Base-by-base conservation (phyloP, 2,797 vertebrate species). In the Micropoecilia bifurca region DNA sequence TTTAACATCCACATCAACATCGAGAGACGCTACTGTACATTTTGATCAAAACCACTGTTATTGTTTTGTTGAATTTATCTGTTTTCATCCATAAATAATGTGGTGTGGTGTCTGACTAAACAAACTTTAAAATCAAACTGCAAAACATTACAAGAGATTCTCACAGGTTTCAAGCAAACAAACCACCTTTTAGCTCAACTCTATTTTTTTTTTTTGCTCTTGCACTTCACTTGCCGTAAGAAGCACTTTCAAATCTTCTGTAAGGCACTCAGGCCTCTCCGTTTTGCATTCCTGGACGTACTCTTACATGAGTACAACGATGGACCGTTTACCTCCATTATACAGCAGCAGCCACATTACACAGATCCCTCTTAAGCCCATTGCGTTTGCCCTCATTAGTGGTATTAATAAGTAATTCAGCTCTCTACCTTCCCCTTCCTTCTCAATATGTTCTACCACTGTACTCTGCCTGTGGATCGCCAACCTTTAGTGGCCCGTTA, bases 381-480 rank as follows among this genome's bases (percentile, higher is more conserved):
- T 80, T 85, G 81, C 18, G 6, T 80, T 74, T 47, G 81, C 85
- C 85, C 89, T 93, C 92, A 92, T 94, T 94, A 92, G 91, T 76
- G 77, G 69, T 87, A 92, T 91, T 92, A 93, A 93, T 92, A 93
- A 90, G 87, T 93, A 86, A 92, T 93, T 88, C 82, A 47, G 77
- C 84, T 82, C 79, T 86, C 82, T 74, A 77, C 79, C 87, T 91
- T 84, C 79, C 78, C 80, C 83, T 80, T 89, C 66, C 72, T 86
- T 83, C 81, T 81, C 78, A 75, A 80, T 84, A 85, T 85, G 88
- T 86, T 88, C 90, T 82, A 84, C 82, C 83, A 89, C 87, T 84
- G 81, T 88, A 82, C 80, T 86, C 81, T 81, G 84, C 85, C 90
- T 93, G 92, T 90, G 87, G 91, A 90, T 90, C 86, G 57, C 76